A percentile compares a stretch with the other conserved stretches of the same genome.
phyloP scores from a whole-genome alignment of 2,797 vertebrate genomes.

The Xyrichtys novacula region DNA sequence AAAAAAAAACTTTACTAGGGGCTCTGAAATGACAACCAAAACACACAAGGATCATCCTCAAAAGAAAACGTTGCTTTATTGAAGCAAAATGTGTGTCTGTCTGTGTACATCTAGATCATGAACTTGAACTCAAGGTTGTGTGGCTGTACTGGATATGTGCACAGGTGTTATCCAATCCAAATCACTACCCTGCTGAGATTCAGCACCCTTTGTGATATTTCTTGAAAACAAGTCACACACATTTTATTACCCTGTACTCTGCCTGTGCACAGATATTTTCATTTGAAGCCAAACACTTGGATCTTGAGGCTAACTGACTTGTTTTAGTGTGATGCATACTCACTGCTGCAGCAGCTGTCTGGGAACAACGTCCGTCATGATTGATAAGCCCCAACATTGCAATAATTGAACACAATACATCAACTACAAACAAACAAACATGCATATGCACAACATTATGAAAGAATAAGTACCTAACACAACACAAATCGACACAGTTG shows the following conservation, averaged over 20 bases:
- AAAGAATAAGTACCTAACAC: slow-evolving; percentile 5
- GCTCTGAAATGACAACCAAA: no score
- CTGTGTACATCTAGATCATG: no score
- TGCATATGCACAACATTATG: slow-evolving; percentile 4
- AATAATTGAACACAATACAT: slow-evolving; percentile 72
- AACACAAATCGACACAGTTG: background rate
- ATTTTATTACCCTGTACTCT: background rate
- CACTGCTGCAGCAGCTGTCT: slow-evolving; percentile 51
- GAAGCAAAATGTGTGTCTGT: no score
- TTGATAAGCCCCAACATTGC: slow-evolving; percentile 75
- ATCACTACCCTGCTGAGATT: background rate
- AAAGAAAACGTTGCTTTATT: no score
- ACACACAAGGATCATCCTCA: no score
- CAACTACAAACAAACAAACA: slow-evolving; percentile 32
- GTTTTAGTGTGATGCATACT: slow-evolving; percentile 15
- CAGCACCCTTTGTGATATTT: background rate
- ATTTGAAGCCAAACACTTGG: background rate
- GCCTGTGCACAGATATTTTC: background rate
- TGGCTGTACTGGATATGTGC: no score
- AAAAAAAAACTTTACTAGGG: no score
- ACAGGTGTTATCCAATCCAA: no score
- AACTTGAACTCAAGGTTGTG: no score
- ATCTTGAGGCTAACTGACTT: background rate
- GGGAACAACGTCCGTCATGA: slow-evolving; percentile 73
- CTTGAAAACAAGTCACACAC: background rate